Evolutionary conservation across 2,113 vertebrate genomes (phyloP), one percentile per base, ranked within the genome.

Genomic region (Rhea pennata): DNA sequence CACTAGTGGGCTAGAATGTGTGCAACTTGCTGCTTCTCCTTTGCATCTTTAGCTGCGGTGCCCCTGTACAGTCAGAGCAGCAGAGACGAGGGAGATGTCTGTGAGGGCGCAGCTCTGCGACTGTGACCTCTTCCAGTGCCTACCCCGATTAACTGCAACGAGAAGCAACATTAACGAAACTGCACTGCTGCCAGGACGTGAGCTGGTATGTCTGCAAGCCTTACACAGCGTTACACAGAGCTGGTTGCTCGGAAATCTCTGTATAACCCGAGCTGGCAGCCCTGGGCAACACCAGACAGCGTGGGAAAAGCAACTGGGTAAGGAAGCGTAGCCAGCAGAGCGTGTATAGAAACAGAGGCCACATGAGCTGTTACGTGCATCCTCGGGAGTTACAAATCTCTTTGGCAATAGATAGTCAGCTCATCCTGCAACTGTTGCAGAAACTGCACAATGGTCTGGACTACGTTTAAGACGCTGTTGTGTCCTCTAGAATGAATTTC

Each of bases 341-440:
- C 15, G 17, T 0, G 15, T 48, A 50, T 5, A 15, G 54, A 54
- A 71, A 40, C 72, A 14, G 26, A 70, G 14, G 21, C 39, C 33
- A 27, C 0, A 21, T 39, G 54, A 40, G 65, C 50, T 5, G 4
- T 46, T 54, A 46, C 0, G 5, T 0, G 0, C 27, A 9, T 56
- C 62, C 73, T n/a, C 36, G 40, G 40, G 36, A 70, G 13, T 48
- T 56, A 64, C 42, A 19, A 7, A 48, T 22, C 29, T 39, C 64
- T 73, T 64, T 39, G 40, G 54, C 29, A 64, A 29, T 5, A 40
- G 21, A 13, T 3, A 31, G 44, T 15, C 39, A 16, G 20, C 21
- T 31, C 31, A 70, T n/a, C 39, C 27, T 23, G 19, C 19, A 46
- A 17, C 46, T 70, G 44, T 10, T 42, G 39, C 24, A 58, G 46